Evolutionary conservation across 2,113 vertebrate species (phyloP).

Genomic region (Pachypanchax playfairii): DNA sequence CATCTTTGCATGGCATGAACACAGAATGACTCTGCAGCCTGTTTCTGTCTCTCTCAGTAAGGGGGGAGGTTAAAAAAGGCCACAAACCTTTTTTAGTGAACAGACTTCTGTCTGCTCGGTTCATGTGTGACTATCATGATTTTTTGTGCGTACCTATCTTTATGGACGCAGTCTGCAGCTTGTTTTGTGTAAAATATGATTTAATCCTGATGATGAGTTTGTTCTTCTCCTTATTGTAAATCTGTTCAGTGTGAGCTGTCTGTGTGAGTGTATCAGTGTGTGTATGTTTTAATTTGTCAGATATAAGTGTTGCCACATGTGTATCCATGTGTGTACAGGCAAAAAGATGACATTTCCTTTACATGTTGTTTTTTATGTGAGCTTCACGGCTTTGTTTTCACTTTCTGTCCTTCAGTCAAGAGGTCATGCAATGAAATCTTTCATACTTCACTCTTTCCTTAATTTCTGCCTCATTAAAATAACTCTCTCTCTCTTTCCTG

Average conservation of each 20-base stretch:
- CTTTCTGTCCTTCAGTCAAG: conserved; percentile 20
- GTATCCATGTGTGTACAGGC: conserved; percentile 16
- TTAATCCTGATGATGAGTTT: conserved; percentile 16
- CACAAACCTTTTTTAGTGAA: conserved; percentile 64
- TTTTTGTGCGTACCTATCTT: conserved; percentile 55
- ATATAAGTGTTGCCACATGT: conserved; percentile 32
- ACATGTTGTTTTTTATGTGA: conserved; percentile 19
- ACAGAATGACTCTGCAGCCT: conserved; percentile 38
- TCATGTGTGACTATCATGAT: conserved; percentile 71
- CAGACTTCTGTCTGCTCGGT: conserved; percentile 52
- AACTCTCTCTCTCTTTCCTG: neutral
- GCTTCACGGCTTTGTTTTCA: conserved; percentile 29
- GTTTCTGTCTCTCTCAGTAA: conserved; percentile 39
- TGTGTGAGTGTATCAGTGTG: conserved; percentile 39
- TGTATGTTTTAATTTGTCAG: conserved; percentile 31
- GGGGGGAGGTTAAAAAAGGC: conserved; percentile 47
- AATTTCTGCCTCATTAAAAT: conserved; percentile 1
- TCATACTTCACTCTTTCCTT: conserved; percentile 17
- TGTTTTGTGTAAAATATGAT: conserved; percentile 17
- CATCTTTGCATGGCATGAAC: conserved; percentile 66
- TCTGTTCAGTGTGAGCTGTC: conserved; percentile 32
- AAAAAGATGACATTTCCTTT: conserved; percentile 17
- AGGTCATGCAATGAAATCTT: conserved; percentile 15
- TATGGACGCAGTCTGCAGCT: conserved; percentile 41
- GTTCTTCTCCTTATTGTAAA: conserved; percentile 12